Percentiles rank a stretch among this genome's conserved stretches.
Evolutionary conservation across 2,888 invertebrate genomes (phyloP).

Genomic region (Euphydryas editha): DNA sequence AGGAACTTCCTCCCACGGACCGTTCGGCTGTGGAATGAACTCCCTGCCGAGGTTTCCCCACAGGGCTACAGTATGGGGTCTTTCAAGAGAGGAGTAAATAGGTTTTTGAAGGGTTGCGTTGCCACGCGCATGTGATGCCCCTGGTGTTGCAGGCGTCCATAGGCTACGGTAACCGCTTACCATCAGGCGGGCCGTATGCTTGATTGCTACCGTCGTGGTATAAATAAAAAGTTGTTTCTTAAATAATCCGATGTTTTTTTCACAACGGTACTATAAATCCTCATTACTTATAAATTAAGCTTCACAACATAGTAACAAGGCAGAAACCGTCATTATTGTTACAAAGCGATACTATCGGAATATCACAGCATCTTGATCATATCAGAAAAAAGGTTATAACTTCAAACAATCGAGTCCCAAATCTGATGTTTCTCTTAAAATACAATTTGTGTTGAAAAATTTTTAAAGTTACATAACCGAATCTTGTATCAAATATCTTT

Average conservation of each 20-base stretch:
- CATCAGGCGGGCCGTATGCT: no score
- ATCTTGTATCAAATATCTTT: conserved; percentile 2
- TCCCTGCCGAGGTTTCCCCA: no score
- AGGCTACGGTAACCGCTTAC: no score
- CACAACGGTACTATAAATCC: not conserved
- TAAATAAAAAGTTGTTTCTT: not conserved
- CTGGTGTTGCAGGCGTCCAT: no score
- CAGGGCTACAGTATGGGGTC: no score
- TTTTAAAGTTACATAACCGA: conserved; percentile 12
- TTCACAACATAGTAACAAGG: not conserved
- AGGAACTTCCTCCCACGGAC: no score
- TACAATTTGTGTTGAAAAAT: conserved; percentile 1
- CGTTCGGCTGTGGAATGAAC: no score
- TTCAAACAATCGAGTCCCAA: not conserved
- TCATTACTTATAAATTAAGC: not conserved
- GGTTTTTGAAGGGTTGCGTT: no score
- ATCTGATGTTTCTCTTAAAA: conserved; percentile 5
- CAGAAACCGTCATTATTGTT: not conserved
- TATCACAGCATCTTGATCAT: not conserved
- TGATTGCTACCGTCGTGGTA: no score
- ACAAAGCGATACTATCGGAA: not conserved
- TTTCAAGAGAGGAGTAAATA: no score
- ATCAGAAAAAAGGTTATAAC: conserved; percentile 3
- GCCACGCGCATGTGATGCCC: no score
- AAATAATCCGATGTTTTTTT: not conserved